A percentile compares a stretch with the other conserved stretches of the same genome.
Conservation (phyloP, 1,140 invertebrate species). For the Brachionus paranguensis region DNA sequence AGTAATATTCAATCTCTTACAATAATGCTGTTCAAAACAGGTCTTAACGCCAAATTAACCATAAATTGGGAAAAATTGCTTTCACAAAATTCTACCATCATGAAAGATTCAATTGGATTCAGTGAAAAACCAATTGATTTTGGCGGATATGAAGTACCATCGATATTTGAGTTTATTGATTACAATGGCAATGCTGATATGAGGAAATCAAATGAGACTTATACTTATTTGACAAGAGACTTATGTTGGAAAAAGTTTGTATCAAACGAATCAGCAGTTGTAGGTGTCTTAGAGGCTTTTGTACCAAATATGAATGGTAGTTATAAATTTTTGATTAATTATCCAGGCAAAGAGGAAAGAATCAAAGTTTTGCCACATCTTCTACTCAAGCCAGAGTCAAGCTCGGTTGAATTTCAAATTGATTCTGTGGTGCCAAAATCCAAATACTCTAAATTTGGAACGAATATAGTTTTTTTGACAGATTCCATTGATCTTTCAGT, state of each 20-base stretch:
- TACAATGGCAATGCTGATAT: slow-evolving; percentile 22
- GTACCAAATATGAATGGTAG: background rate
- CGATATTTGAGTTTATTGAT: slow-evolving; percentile 26
- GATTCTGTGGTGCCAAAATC: slow-evolving; percentile 4
- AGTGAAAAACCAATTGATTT: slow-evolving; percentile 23
- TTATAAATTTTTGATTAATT: slow-evolving; percentile 13
- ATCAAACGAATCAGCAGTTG: background rate
- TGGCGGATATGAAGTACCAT: background rate
- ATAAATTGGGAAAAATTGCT: background rate
- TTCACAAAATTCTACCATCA: background rate
- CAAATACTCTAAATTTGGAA: slow-evolving; percentile 28
- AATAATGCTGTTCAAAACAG: slow-evolving; percentile 23
- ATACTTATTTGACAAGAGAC: background rate
- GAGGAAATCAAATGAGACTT: slow-evolving; percentile 16
- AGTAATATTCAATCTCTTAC: slow-evolving; percentile 17
- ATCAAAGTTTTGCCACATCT: slow-evolving; percentile 7
- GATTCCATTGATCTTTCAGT: background rate
- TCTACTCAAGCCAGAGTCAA: background rate
- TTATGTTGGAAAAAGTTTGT: slow-evolving; percentile 11
- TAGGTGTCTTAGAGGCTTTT: background rate
- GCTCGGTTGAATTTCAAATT: slow-evolving; percentile 27
- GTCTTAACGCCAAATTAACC: background rate
- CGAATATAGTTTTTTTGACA: background rate
- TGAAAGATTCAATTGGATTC: slow-evolving; percentile 12
- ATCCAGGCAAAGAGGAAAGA: background rate